Conservation (phyloP, 2,888 invertebrate genomes). For the Crepidodera aurea region DNA sequence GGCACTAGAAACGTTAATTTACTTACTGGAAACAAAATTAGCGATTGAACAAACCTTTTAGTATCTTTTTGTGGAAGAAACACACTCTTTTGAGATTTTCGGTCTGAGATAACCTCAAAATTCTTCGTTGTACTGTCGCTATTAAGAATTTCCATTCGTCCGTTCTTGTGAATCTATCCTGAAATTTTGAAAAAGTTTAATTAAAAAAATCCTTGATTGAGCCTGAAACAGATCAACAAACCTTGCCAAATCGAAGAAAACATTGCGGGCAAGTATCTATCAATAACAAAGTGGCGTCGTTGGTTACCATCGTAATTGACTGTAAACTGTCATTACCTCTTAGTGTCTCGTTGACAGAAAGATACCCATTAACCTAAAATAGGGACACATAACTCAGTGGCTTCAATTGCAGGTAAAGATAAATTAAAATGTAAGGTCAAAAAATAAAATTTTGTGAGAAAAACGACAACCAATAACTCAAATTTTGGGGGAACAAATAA, state of each 20-base stretch:
- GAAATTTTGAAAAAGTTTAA: too few relatives aligned
- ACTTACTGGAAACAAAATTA: too few relatives aligned
- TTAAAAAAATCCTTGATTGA: not conserved
- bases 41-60: conserved; percentile 55
- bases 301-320: conserved; percentile 62
- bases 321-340: conserved; percentile 65
- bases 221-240: conserved; percentile 45
- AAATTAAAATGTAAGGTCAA: too few relatives aligned
- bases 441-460: too few relatives aligned
- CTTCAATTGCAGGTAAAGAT: too few relatives aligned
- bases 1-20: too few relatives aligned
- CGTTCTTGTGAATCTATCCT: conserved; percentile 60
- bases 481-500: too few relatives aligned
- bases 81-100: conserved; percentile 54
- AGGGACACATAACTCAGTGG: not conserved
- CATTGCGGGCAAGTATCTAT: conserved; percentile 70
- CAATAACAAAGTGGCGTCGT: conserved; percentile 65
- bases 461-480: too few relatives aligned
- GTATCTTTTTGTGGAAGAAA: conserved; percentile 57
- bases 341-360: conserved; percentile 65
- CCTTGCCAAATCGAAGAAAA: conserved; percentile 72
- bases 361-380: conserved; percentile 64
- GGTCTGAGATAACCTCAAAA: conserved; percentile 54
- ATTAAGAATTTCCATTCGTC: conserved; percentile 62
- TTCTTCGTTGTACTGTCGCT: conserved; percentile 58